Base-by-base conservation (phyloP, 2,888 invertebrate species). In the Chromoteleia sp. region DNA sequence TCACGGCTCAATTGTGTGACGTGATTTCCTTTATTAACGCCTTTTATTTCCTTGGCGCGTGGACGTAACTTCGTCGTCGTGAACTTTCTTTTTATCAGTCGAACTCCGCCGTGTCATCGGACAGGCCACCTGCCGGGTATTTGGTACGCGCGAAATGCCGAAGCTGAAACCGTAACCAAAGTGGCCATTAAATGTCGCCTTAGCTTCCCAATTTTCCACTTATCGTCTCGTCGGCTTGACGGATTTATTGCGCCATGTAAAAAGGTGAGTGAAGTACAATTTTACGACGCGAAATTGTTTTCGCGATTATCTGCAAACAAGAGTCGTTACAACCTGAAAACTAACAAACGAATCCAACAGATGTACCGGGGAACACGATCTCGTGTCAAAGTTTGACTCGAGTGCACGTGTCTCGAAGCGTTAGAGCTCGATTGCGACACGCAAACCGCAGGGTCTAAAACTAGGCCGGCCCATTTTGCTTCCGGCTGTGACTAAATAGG, bases 61-160 rank as follows among this genome's bases (percentile, higher is more conserved):
- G 21, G 15, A 39, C 61, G 48, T 21, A 63, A 74, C 65, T 58
- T 65, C 36, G 33, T n/a, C 63, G 19, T 29, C 19, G 14, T 71
- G 50, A 71, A 79, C 79, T 73, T 73, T 79, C 73, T 77, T 73
- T 70, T 73, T 73, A 73, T 67, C 71, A 79, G 73, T 79, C 61
- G 25, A 67, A 65, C 65, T 25, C 25, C 43, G 59, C 33, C 48
- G 50, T 59, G 67, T 73, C 67, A 79, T 78, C 58, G 33, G 41
- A 33, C 21, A 61, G n/a, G 63, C 48, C 58, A 58, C 50, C 19
- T 63, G 25, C 19, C 33, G 15, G 14, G 29, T 7, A 6, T 70
- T 61, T 39, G 2, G 25, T 25, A 6, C 25, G 61, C 30, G 61
- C 30, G n/a, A n/a, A n/a, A n/a, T n/a, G 17, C 29, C 10, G 1